Conservation (phyloP, 2,797 vertebrate species). For the Hoplostethus atlanticus region DNA sequence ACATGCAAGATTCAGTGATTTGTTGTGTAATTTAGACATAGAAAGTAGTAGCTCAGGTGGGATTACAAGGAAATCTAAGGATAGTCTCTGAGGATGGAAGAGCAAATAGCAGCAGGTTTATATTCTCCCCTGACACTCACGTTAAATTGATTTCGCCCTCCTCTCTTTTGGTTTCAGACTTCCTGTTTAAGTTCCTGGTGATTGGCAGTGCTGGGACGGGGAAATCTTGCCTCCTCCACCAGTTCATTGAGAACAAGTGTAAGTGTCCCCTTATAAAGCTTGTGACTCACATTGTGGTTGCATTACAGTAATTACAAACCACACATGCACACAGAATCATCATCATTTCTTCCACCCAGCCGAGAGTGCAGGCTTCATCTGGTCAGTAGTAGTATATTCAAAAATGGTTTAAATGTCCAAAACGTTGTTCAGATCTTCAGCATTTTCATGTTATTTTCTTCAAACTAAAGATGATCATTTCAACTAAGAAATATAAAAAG, state of each 20-base stretch:
- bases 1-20: conserved; percentile 48
- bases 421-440: not conserved
- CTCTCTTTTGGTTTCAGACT: conserved; percentile 85
- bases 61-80: conserved; percentile 62
- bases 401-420: not conserved
- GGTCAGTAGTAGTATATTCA: not conserved
- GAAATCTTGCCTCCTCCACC: conserved; percentile 96
- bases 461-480: not conserved
- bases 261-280: conserved; percentile 64
- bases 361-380: no score
- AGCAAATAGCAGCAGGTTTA: conserved; percentile 27
- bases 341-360: no score
- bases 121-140: conserved; percentile 17
- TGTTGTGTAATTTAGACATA: conserved; percentile 53
- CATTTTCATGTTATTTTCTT: no score
- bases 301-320: not conserved
- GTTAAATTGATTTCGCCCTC: conserved; percentile 51
- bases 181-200: conserved; percentile 97
- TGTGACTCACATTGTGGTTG: conserved; percentile 14
- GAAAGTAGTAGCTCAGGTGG: conserved; percentile 44
- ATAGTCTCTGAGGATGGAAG: conserved; percentile 44
- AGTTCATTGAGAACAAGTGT: conserved; percentile 98
- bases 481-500: not conserved
- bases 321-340: not conserved
- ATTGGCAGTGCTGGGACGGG: conserved; percentile 95